Percentiles rank a stretch among this genome's conserved stretches.
phyloP scores from a whole-genome alignment of 92 coral and sea anemone genomes.

The Epizoanthus rinbou region DNA sequence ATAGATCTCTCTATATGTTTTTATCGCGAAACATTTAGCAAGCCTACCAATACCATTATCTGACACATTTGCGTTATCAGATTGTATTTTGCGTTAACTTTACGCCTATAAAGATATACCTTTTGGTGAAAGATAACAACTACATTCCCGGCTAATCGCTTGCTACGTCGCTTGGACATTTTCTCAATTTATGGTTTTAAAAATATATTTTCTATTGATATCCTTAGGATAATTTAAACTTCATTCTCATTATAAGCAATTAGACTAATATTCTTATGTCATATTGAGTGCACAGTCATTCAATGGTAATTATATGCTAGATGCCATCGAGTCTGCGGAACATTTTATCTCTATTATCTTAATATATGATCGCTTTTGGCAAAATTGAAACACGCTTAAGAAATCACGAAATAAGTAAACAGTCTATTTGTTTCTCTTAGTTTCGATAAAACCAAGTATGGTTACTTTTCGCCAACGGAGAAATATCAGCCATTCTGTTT shows the following conservation, averaged over 20 bases:
- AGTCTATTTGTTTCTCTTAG: constrained; percentile 7
- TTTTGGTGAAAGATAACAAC: too few relatives aligned
- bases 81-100: too few relatives aligned
- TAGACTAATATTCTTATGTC: constrained; percentile 8
- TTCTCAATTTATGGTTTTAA: neutral
- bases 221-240: constrained; percentile 7
- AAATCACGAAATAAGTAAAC: constrained; percentile 36
- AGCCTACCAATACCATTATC: neutral
- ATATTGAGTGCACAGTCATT: constrained; percentile 11
- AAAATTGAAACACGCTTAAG: constrained; percentile 28
- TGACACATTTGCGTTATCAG: neutral
- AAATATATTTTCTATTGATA: neutral
- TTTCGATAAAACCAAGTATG: neutral
- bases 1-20: too few relatives aligned
- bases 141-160: too few relatives aligned
- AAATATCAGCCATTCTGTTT: neutral
- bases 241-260: neutral
- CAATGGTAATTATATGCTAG: constrained; percentile 15
- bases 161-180: neutral
- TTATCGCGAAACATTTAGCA: too few relatives aligned
- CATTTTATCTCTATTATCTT: constrained; percentile 26
- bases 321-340: constrained; percentile 29
- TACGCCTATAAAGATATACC: too few relatives aligned
- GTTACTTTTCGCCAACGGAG: too few relatives aligned
- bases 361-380: constrained; percentile 28